Evolutionary conservation across 2,888 invertebrate species (phyloP).

Genomic region (Myopa tessellatipennis): DNA sequence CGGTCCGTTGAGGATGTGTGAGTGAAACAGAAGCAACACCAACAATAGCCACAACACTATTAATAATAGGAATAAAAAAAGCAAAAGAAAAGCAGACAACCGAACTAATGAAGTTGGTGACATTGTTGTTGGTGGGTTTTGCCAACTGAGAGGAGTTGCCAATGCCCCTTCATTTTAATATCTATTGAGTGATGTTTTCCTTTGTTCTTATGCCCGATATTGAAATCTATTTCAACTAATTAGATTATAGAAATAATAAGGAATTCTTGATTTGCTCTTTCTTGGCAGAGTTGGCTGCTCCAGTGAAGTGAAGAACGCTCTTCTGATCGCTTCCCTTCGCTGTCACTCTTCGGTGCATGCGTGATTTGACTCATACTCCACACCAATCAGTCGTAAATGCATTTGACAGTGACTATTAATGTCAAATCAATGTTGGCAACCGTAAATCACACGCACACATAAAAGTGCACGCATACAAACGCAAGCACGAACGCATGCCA

Average conservation of each 20-base stretch:
- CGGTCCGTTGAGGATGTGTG: not conserved
- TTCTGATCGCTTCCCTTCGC: not conserved
- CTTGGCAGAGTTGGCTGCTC: not conserved
- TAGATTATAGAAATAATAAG: too few species aligned
- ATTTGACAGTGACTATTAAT: slow-evolving; percentile 55
- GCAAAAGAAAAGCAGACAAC: too few species aligned
- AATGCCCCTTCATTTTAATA: too few species aligned
- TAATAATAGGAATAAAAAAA: slow-evolving; percentile 1
- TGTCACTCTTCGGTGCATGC: not conserved
- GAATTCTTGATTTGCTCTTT: too few species aligned
- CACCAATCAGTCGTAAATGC: slow-evolving; percentile 22
- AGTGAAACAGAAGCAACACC: not conserved
- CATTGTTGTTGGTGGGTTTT: too few species aligned
- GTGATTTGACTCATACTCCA: not conserved
- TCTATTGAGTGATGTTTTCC: too few species aligned
- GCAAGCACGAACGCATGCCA: not conserved
- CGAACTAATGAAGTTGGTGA: too few species aligned
- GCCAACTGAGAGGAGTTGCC: too few species aligned
- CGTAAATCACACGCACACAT: slow-evolving; percentile 45
- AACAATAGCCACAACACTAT: not conserved
- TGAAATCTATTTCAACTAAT: too few species aligned
- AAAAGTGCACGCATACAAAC: not conserved
- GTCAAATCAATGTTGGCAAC: slow-evolving; percentile 54
- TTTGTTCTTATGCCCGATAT: too few species aligned
- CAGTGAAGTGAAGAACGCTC: too few species aligned